Evolutionary conservation across 2,888 invertebrate genomes (phyloP).

Genomic region (Harpalus rufipes): DNA sequence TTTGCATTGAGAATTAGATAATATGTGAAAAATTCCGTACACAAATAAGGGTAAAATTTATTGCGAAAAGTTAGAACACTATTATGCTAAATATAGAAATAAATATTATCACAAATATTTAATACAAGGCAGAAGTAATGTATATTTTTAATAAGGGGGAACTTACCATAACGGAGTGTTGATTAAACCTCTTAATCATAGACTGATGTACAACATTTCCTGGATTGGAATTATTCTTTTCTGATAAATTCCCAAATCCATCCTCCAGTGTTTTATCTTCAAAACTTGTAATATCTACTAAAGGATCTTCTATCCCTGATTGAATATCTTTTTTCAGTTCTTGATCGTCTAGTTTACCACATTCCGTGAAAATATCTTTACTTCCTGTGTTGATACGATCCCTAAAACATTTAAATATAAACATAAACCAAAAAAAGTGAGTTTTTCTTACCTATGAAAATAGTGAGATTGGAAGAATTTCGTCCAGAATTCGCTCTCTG

Average conservation of each 20-base stretch:
- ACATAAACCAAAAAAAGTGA: no score
- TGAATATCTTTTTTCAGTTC: conserved; percentile 87
- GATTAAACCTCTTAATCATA: conserved; percentile 97
- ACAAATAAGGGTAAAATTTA: no score
- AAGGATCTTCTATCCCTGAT: conserved; percentile 88
- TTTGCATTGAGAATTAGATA: no score
- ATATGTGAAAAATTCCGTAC: no score
- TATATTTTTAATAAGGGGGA: no score
- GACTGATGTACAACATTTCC: conserved; percentile 90
- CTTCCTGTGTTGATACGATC: conserved; percentile 93
- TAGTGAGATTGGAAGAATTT: conserved; percentile 99
- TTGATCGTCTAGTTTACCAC: conserved; percentile 96
- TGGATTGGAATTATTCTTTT: conserved; percentile 76
- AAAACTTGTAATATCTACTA: conserved; percentile 91
- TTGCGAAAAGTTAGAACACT: no score
- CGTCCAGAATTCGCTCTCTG: conserved; percentile 99
- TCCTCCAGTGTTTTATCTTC: conserved; percentile 85
- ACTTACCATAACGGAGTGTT: conserved; percentile 96
- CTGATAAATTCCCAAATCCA: conserved; percentile 80
- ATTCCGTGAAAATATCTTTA: conserved; percentile 98
- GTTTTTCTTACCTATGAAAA: conserved; percentile 86
- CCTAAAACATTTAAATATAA: conserved; percentile 73
- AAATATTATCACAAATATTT: no score
- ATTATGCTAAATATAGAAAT: no score
- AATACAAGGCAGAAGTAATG: no score